Conservation (phyloP, 2,113 vertebrate genomes). For the Pithys albifrons region DNA sequence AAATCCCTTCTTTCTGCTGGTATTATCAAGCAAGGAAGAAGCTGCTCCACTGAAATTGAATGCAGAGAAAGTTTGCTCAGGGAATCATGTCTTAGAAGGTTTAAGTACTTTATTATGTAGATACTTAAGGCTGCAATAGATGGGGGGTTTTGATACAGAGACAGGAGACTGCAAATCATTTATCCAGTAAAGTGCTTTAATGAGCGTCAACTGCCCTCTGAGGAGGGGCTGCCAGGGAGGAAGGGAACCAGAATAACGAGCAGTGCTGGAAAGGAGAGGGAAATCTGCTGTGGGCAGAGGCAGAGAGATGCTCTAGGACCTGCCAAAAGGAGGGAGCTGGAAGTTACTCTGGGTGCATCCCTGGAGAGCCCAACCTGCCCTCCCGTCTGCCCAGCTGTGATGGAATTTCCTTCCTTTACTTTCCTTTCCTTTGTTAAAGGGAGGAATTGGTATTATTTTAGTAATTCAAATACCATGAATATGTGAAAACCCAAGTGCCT, state of each 20-base stretch:
- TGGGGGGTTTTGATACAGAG: not conserved
- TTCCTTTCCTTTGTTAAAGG: not conserved
- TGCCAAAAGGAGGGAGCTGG: not conserved
- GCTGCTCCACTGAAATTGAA: not conserved
- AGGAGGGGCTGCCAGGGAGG: not conserved
- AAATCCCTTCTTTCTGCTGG: not conserved
- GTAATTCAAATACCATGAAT: fast-evolving
- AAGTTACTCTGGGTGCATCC: not conserved
- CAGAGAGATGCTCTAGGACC: not conserved
- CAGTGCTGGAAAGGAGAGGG: not conserved
- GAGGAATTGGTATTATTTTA: not conserved
- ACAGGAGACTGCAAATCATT: conserved; percentile 3
- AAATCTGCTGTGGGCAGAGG: not conserved
- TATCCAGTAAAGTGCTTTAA: conserved; percentile 5
- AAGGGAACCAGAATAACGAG: not conserved
- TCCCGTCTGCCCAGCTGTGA: not conserved
- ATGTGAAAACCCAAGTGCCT: not conserved
- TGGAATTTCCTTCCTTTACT: not conserved
- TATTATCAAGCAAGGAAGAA: not conserved
- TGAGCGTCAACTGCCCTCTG: not conserved
- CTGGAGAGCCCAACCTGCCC: not conserved
- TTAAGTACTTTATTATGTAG: conserved; percentile 36
- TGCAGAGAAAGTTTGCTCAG: conserved; percentile 19
- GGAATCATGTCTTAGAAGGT: not conserved
- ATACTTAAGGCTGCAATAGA: not conserved